Evolutionary conservation across 2,797 vertebrate genomes (phyloP).

Genomic region (Melanotaenia boesemani): DNA sequence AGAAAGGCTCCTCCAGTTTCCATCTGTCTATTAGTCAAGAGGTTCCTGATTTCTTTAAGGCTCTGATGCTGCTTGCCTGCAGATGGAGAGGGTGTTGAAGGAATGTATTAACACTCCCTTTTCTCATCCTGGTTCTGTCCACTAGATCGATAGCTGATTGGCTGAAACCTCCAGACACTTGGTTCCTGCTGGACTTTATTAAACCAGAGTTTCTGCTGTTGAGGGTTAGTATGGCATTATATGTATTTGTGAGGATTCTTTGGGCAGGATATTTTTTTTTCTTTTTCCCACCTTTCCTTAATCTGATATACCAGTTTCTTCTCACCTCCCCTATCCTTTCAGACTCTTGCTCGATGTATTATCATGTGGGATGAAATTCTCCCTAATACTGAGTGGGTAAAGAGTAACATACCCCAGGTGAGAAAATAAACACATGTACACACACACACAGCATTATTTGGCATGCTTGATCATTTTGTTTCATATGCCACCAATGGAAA

Average conservation of each 20-base stretch:
- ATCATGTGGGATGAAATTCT: conserved; percentile 99
- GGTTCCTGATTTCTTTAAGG: conserved; percentile 41
- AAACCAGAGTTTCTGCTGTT: conserved; percentile 98
- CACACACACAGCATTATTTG: background rate
- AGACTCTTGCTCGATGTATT: conserved; percentile 96
- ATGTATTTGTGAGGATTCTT: background rate
- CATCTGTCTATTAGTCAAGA: conserved; percentile 56
- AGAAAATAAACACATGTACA: conserved; percentile 54
- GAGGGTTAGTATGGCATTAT: conserved; percentile 83
- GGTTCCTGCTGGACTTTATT: conserved; percentile 98
- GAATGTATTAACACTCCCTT: conserved; percentile 68
- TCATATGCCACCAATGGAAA: background rate
- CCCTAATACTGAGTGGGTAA: conserved; percentile 95
- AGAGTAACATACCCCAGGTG: conserved; percentile 97
- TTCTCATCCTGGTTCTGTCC: conserved; percentile 55
- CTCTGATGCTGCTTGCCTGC: conserved; percentile 28
- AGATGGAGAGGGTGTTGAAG: conserved; percentile 47
- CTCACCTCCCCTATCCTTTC: conserved; percentile 25
- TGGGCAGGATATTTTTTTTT: background rate
- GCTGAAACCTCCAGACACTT: conserved; percentile 97
- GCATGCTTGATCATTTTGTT: background rate
- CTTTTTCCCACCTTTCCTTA: conserved; percentile 35
- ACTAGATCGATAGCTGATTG: conserved; percentile 96
- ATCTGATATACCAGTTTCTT: conserved; percentile 11
- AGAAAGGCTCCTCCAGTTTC: conserved; percentile 24